Base-by-base conservation (phyloP, 2,113 vertebrate genomes). In the Campylomormyrus tamandua region DNA sequence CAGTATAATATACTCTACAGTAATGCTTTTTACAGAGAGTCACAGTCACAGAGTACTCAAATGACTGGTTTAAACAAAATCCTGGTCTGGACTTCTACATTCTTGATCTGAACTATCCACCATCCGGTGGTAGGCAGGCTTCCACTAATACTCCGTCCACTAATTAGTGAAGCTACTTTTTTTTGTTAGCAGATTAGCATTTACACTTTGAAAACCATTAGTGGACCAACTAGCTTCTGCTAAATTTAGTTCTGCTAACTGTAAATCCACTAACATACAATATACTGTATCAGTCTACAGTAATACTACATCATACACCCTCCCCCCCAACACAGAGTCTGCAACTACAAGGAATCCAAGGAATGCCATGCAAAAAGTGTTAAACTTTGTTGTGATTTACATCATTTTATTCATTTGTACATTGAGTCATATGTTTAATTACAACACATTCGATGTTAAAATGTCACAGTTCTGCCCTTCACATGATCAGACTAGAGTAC, bases 331-430 rank as follows among this genome's bases (percentile, higher is more conserved):
- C 15, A 39, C 77, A 35, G 21, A 24, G 21, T 24, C 39, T 46
- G 21, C 42, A 83, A 46, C 31, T 21, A 83, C 39, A 83, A 84
- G 45, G 9, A 84, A 21, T 48, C 45, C 80, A 84, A 46, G 19
- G 80, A 48, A 84, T 11, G 35, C 11, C 35, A 80, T 80, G 35
- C 35, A 84, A 48, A 24, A 84, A 46, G 2, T 45, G 83, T 45
- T 84, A 48, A 48, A 48, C 5, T n/a, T 48, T 84, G 83, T 84
- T 48, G 45, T n/a, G 39, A 84, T 84, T 84, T 48, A 84, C 45
- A 84, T 48, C 21, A 45, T 46, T 84, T 84, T 84, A 84, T 84
- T 84, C 9, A 45, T 84, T 84, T 84, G 83, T 84, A 84, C 39
- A 84, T n/a, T 24, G 19, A 83, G 83, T 48, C 8, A n/a, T 48